These are phyloP conservation scores for Cyclophora albipunctata DNA, from an alignment of 2,888 invertebrate species.

Conservation along the genomic window DNA sequence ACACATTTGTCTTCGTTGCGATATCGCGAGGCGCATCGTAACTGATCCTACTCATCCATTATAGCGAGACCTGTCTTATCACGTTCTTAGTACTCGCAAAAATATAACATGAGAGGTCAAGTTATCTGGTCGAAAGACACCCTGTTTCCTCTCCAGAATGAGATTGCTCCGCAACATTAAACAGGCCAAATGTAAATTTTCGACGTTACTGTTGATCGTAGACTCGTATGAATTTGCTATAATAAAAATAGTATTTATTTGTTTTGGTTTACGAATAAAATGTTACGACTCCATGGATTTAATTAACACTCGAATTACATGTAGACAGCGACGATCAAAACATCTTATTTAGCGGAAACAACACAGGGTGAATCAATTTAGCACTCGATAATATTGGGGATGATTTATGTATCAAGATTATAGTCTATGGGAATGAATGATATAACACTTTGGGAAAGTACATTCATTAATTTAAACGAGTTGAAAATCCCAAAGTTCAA, in stretches of 20 bases:
- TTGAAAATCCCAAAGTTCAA: no score
- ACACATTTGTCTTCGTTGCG: constrained; percentile 62
- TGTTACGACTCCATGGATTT: no score
- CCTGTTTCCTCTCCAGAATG: constrained; percentile 62
- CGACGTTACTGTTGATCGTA: constrained; percentile 59
- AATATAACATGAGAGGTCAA: constrained; percentile 34
- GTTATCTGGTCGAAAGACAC: constrained; percentile 38
- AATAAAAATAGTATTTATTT: neutral
- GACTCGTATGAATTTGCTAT: constrained; percentile 23
- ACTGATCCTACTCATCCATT: constrained; percentile 49
- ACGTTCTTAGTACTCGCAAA: constrained; percentile 15
- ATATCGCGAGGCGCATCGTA: constrained; percentile 57
- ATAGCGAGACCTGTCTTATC: constrained; percentile 29
- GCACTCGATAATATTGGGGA: no score
- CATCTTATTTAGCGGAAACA: no score
- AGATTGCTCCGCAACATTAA: constrained; percentile 72
- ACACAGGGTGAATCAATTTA: no score
- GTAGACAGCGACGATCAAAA: no score
- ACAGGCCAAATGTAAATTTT: constrained; percentile 69
- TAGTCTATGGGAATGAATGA: no score
- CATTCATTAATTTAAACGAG: no score
- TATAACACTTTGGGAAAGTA: no score
- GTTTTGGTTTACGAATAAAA: no score
- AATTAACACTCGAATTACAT: no score
- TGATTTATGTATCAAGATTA: no score